Conservation (phyloP, 2,888 invertebrate species). For the Synergus gifuensis region DNA sequence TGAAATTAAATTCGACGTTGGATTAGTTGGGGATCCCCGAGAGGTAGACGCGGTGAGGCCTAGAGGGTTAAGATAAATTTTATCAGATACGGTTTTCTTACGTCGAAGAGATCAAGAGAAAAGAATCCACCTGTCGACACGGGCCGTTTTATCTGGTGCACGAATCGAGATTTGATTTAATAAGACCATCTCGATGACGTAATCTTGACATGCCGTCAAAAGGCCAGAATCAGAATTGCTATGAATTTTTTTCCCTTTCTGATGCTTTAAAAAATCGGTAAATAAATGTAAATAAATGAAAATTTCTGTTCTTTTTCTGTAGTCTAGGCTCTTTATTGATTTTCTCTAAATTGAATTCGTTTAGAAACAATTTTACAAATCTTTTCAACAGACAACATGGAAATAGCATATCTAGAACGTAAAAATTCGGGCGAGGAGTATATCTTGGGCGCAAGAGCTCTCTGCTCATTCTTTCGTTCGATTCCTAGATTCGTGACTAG, state of each 20-base stretch:
- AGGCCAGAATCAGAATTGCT: no score
- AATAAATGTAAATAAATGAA: no score
- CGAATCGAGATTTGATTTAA: slow-evolving; percentile 63
- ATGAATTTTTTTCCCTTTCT: no score
- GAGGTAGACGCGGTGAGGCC: neutral
- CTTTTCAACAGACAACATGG: no score
- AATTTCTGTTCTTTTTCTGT: no score
- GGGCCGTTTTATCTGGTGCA: slow-evolving; percentile 49
- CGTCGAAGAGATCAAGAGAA: neutral
- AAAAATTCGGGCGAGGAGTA: neutral
- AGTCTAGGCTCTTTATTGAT: no score
- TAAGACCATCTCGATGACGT: slow-evolving; percentile 65
- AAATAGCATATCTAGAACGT: no score
- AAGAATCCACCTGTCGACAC: slow-evolving; percentile 7
- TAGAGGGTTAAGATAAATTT: neutral
- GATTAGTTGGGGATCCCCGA: neutral
- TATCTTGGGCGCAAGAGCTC: slow-evolving; percentile 50
- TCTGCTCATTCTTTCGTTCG: slow-evolving; percentile 49
- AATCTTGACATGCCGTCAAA: slow-evolving; percentile 57
- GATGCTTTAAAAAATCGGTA: no score
- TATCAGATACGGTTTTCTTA: neutral
- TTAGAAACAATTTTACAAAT: no score
- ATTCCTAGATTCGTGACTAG: slow-evolving; percentile 56
- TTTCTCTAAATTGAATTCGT: no score
- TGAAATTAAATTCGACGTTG: neutral